Conservation (phyloP, 2,113 vertebrate genomes). For the Candoia aspera region DNA sequence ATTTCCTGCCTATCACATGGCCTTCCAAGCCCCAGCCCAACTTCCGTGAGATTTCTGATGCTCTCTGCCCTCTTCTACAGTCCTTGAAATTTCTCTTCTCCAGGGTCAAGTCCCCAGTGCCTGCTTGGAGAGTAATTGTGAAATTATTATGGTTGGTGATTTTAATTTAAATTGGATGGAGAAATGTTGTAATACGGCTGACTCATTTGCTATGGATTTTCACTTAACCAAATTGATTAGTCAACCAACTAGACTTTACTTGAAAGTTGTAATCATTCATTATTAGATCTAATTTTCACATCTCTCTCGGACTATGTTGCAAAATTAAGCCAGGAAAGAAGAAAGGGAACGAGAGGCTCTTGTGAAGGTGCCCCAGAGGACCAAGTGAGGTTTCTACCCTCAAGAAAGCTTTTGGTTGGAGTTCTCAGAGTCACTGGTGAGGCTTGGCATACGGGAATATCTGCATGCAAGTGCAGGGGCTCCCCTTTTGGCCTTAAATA, state of each 20-base stretch:
- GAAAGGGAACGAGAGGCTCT: not conserved
- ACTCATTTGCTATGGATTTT: slow-evolving; percentile 86
- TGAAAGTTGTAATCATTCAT: slow-evolving; percentile 83
- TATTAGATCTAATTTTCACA: slow-evolving; percentile 80
- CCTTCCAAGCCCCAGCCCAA: slow-evolving; percentile 51
- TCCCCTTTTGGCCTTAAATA: no score
- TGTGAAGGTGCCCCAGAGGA: not conserved
- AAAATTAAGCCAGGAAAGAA: slow-evolving; percentile 68
- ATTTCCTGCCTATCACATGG: not conserved
- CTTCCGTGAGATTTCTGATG: slow-evolving; percentile 38
- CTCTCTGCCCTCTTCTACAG: slow-evolving; percentile 39
- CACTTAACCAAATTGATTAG: slow-evolving; percentile 87
- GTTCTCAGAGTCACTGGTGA: no score
- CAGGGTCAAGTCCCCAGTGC: slow-evolving; percentile 74
- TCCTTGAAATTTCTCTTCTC: slow-evolving; percentile 75
- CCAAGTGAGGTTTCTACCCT: accelerated
- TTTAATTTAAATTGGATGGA: slow-evolving; percentile 85
- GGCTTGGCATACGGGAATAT: no score
- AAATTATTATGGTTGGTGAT: slow-evolving; percentile 80
- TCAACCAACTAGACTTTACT: slow-evolving; percentile 84
- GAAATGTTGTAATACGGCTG: slow-evolving; percentile 78
- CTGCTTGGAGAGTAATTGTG: slow-evolving; percentile 76
- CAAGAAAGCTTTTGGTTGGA: accelerated
- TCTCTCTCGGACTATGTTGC: slow-evolving; percentile 58
- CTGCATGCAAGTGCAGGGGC: not conserved